Conservation (phyloP, 1,140 invertebrate genomes). For the Plectrocnemia conspersa region DNA sequence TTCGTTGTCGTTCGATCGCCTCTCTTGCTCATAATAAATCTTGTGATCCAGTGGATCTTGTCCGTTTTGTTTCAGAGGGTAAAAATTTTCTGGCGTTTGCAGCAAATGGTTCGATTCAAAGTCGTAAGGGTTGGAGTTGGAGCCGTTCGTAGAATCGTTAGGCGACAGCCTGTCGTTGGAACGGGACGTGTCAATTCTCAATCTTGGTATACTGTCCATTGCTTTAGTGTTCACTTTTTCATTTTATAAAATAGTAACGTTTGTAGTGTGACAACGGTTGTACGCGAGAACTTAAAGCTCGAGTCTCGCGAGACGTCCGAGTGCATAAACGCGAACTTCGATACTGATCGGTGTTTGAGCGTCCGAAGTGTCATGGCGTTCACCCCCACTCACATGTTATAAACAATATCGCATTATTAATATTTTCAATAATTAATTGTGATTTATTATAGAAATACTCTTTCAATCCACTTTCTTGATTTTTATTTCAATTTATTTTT, state of each 20-base stretch:
- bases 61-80: background rate
- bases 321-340: background rate
- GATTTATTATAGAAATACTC: too few relatives aligned
- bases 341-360: background rate
- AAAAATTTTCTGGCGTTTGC: background rate
- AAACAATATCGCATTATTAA: background rate
- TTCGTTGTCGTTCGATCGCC: background rate
- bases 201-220: constrained; percentile 3
- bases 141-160: constrained; percentile 13
- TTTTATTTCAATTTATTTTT: too few relatives aligned
- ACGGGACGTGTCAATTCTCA: constrained; percentile 8
- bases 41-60: background rate
- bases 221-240: background rate
- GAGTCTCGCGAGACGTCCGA: background rate
- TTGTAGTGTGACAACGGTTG: background rate
- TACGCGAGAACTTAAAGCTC: background rate
- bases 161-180: constrained; percentile 1
- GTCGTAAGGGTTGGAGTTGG: constrained; percentile 10
- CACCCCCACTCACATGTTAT: background rate
- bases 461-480: too few relatives aligned
- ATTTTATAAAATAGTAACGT: background rate
- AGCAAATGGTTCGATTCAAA: constrained; percentile 3
- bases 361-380: background rate
- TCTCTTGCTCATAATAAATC: constrained; percentile 12
- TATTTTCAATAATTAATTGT: too few relatives aligned